Conservation (phyloP, 2,888 invertebrate species). For the Pimpla rufipes region DNA sequence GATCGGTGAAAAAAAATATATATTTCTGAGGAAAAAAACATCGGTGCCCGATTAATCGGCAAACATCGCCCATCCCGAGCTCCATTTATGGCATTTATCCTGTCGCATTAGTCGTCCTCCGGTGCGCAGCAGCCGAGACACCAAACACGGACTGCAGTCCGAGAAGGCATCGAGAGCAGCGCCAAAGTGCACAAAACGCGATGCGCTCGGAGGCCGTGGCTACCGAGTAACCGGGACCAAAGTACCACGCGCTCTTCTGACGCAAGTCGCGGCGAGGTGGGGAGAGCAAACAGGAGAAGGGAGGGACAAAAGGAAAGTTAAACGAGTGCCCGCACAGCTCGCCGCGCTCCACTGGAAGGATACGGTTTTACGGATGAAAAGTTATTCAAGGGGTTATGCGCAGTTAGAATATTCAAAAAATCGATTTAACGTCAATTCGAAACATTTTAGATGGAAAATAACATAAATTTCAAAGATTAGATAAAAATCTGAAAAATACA, state of each 20-base stretch:
- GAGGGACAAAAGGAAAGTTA: conserved; percentile 27
- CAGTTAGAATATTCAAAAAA: too few species aligned
- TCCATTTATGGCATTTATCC: conserved; percentile 66
- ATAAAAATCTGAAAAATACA: too few species aligned
- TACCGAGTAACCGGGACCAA: neutral
- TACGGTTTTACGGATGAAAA: too few species aligned
- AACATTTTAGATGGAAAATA: too few species aligned
- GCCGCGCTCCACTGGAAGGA: too few species aligned
- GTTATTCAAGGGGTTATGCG: too few species aligned
- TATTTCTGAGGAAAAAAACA: too few species aligned
- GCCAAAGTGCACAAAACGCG: neutral
- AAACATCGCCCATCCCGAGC: conserved; percentile 55
- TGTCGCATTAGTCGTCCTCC: conserved; percentile 61
- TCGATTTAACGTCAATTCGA: too few species aligned
- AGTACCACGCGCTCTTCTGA: neutral
- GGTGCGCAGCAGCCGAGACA: neutral
- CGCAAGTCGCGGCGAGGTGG: conserved; percentile 13
- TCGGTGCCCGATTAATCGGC: too few species aligned
- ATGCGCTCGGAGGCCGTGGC: too few species aligned
- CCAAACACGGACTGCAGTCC: conserved; percentile 21
- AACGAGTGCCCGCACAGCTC: conserved; percentile 14
- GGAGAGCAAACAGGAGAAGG: neutral
- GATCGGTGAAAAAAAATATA: too few species aligned
- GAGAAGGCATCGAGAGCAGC: neutral
- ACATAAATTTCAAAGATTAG: too few species aligned